Conservation (phyloP, 2,888 invertebrate genomes). For the Calliopum simillimum region DNA sequence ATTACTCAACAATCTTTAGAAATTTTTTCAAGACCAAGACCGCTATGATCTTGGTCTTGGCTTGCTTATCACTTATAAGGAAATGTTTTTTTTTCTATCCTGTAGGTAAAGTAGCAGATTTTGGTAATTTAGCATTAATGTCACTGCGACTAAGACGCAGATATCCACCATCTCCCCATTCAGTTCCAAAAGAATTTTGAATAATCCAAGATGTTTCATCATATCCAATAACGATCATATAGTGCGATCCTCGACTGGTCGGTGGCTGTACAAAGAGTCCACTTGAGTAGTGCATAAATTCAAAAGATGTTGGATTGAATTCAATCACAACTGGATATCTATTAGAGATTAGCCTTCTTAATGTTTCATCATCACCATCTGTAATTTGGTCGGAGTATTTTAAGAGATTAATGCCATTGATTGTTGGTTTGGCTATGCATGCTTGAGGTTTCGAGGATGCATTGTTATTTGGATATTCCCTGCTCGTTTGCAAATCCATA, state of each 20-base stretch:
- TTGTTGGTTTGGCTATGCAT: conserved; percentile 30
- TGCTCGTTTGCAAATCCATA: conserved; percentile 83
- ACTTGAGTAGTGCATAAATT: conserved; percentile 62
- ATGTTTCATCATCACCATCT: conserved; percentile 49
- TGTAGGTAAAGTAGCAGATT: conserved; percentile 55
- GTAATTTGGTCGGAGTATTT: conserved; percentile 47
- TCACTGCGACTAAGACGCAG: conserved; percentile 54
- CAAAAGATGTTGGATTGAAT: conserved; percentile 60
- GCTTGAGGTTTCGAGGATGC: conserved; percentile 9
- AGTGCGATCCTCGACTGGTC: conserved; percentile 53
- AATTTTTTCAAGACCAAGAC: too few species aligned
- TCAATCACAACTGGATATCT: conserved; percentile 58
- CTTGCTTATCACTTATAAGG: too few species aligned
- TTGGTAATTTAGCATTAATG: conserved; percentile 37
- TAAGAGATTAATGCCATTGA: conserved; percentile 32
- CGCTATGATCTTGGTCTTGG: too few species aligned
- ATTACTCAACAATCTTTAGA: too few species aligned
- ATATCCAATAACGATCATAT: conserved; percentile 59
- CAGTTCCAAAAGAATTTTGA: conserved; percentile 60
- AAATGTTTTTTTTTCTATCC: too few species aligned
- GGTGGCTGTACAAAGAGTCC: conserved; percentile 58
- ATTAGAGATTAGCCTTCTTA: conserved; percentile 51
- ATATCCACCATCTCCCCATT: conserved; percentile 63
- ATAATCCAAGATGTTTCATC: conserved; percentile 58
- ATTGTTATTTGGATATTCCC: conserved; percentile 77